A percentile compares a stretch with the other conserved stretches of the same genome.
Conservation (phyloP, 2,888 invertebrate genomes). For the Dryadula phaetusa region DNA sequence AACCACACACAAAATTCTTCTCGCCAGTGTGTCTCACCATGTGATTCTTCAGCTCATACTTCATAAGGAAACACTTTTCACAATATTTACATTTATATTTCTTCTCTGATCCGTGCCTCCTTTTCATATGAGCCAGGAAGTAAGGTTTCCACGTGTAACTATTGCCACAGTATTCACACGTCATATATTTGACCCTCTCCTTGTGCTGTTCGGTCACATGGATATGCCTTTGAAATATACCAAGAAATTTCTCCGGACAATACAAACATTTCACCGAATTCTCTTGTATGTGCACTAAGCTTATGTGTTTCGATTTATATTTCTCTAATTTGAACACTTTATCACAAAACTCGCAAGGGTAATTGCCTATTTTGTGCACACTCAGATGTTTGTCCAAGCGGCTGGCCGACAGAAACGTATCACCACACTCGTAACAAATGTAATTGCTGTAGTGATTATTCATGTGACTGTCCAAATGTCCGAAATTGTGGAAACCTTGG, state of each 20-base stretch:
- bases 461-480: slow-evolving; percentile 66
- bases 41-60: slow-evolving; percentile 52
- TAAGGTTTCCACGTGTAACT: slow-evolving; percentile 71
- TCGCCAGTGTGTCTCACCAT: slow-evolving; percentile 48
- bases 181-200: slow-evolving; percentile 56
- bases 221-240: slow-evolving; percentile 52
- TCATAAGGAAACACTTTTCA: slow-evolving; percentile 48
- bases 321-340: slow-evolving; percentile 70
- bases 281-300: slow-evolving; percentile 54
- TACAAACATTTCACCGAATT: slow-evolving; percentile 57
- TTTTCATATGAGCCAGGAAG: slow-evolving; percentile 67
- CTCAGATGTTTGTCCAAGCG: slow-evolving; percentile 65
- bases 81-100: slow-evolving; percentile 56
- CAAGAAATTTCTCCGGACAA: slow-evolving; percentile 57
- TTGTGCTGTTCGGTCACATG: slow-evolving; percentile 58
- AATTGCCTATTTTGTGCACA: slow-evolving; percentile 70
- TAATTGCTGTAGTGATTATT: slow-evolving; percentile 68
- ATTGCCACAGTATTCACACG: slow-evolving; percentile 63
- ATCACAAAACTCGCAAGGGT: slow-evolving; percentile 68
- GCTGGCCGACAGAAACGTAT: slow-evolving; percentile 55
- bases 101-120: slow-evolving; percentile 60
- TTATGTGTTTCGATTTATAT: slow-evolving; percentile 60
- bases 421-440: slow-evolving; percentile 66
- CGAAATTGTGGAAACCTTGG: slow-evolving; percentile 53
- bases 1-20: slow-evolving; percentile 50